phyloP scores from a whole-genome alignment of 2,888 invertebrate species.

The Apamea sordens region DNA sequence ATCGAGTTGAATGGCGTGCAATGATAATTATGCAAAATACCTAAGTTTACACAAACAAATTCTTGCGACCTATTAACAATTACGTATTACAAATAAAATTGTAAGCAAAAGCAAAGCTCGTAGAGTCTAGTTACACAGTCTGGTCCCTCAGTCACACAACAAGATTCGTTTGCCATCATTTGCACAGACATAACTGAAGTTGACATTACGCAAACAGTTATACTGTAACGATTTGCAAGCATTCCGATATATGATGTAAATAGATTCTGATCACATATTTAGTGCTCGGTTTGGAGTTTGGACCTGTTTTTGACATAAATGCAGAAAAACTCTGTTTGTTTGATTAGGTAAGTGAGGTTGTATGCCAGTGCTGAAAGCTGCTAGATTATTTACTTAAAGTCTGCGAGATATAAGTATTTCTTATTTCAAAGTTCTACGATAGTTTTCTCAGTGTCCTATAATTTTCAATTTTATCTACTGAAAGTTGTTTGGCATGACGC shows the following conservation, averaged over 20 bases:
- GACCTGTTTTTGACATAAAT: slow-evolving; percentile 4
- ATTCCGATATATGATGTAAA: slow-evolving; percentile 25
- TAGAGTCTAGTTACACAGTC: slow-evolving; percentile 35
- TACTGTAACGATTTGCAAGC: slow-evolving; percentile 42
- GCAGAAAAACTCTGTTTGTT: neutral
- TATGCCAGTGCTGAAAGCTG: neutral
- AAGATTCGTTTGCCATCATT: slow-evolving; percentile 39
- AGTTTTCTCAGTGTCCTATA: neutral
- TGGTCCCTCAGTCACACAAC: slow-evolving; percentile 38
- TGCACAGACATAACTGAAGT: slow-evolving; percentile 35
- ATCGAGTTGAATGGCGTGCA: too few species aligned
- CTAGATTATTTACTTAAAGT: neutral
- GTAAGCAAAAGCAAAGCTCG: slow-evolving; percentile 15
- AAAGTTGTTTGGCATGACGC: neutral
- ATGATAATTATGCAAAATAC: neutral
- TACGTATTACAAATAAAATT: slow-evolving; percentile 36
- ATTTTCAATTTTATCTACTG: neutral
- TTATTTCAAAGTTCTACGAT: neutral
- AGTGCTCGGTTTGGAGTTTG: neutral
- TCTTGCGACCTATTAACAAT: slow-evolving; percentile 23
- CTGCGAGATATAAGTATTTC: neutral
- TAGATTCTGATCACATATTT: slow-evolving; percentile 11
- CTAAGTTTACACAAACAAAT: slow-evolving; percentile 19
- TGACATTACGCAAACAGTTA: slow-evolving; percentile 30
- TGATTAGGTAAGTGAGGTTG: neutral